Evolutionary conservation across 1,140 invertebrate species (phyloP), one percentile per base, ranked within the genome.

Genomic region (Harlomillsia oculata): DNA sequence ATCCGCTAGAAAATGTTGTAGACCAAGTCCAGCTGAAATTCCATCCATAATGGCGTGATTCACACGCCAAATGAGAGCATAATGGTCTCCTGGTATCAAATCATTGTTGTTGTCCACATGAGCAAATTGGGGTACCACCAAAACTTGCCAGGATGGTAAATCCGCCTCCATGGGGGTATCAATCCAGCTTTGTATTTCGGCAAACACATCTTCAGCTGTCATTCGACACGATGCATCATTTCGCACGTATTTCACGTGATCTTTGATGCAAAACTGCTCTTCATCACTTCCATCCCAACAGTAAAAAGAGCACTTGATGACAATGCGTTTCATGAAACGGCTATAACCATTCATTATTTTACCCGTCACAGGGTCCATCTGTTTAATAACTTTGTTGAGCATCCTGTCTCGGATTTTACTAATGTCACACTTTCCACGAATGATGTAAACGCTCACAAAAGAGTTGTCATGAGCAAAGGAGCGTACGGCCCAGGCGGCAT

Each of bases 41-140:
- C 62, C 62, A 41, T 63, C 62, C 43, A 63, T 59, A 3, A 59
- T 53, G 4, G 36, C 28, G 39, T 63, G 62, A 46, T 63, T 56
- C 16, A 63, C 54, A 23, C 62, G 40, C 30, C 50, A 54, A 3
- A 59, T 32, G 9, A 62, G 37, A 26, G 29, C 56, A 45, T 51
- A 44, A 20, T 49, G 37, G n/a, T 41, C 3, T 40, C 1, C n/a
- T 39, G n/a, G 3, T 16, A 43, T 53, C 11, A 5, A n/a, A 4
- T 26, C 18, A n/a, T 39, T 21, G 8, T 48, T 32, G n/a, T 37
- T 25, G 32, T 53, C 34, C 11, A 34, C 46, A 32, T 60, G 60
- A 20, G 36, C 40, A 29, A 52, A 63, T 32, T 63, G 29, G 13
- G 61, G 61, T 3, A 63, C 49, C 5, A 63, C 41, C n/a, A 59